phyloP scores from a whole-genome alignment of 64 coral and sea anemone genomes.

The Stichodactyla helianthus region DNA sequence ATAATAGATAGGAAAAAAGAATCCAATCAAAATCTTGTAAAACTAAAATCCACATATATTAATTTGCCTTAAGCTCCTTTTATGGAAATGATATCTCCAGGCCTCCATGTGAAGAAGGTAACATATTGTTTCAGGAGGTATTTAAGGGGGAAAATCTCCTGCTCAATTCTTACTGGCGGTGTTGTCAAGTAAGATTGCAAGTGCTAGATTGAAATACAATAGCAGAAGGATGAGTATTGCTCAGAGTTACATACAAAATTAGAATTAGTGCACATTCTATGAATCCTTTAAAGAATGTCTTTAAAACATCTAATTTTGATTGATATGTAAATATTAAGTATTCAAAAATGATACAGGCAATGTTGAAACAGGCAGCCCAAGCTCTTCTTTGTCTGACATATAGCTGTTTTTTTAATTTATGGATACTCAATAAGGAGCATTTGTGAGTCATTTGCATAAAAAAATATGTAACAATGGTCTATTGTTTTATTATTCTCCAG shows the following conservation, averaged over 20 bases:
- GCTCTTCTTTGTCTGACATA: too few species aligned
- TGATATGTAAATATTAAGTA: too few species aligned
- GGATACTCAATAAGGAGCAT: too few species aligned
- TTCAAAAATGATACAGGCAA: too few species aligned
- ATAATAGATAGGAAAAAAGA: neutral
- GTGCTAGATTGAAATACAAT: neutral
- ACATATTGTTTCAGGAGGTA: conserved; percentile 14
- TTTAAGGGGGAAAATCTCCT: neutral
- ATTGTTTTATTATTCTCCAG: too few species aligned
- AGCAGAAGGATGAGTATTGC: neutral
- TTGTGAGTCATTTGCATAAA: too few species aligned
- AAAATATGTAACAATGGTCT: too few species aligned
- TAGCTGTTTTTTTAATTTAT: too few species aligned
- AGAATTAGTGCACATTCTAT: neutral
- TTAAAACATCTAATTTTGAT: neutral
- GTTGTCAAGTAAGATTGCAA: neutral
- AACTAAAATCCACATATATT: conserved; percentile 16
- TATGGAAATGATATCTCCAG: conserved; percentile 11
- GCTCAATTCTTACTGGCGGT: conserved; percentile 5
- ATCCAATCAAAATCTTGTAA: conserved; percentile 10
- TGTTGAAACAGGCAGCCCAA: too few species aligned
- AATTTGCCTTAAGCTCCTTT: conserved; percentile 10
- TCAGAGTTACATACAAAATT: neutral
- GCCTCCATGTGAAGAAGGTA: neutral
- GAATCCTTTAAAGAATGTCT: neutral